Evolutionary conservation across 2,888 invertebrate genomes (phyloP), one percentile per base, ranked within the genome.

Genomic region (Macrophya alboannulata): DNA sequence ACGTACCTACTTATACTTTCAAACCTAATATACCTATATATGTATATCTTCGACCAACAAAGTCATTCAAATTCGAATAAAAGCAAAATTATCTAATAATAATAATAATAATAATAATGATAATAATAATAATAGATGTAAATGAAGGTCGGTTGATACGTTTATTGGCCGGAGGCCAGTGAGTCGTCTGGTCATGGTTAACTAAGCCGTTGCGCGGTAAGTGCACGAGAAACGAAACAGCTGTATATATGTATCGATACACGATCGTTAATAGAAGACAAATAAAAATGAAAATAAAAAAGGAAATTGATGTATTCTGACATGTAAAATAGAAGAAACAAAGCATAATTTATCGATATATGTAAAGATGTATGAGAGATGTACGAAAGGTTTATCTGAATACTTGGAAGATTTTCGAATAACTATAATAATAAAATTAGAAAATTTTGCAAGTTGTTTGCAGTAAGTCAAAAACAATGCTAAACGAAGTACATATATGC

Each of bases 101-200:
- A 55, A 55, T 55, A 77, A 17, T 31, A n/a, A 77, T 81, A 81
- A 59, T 81, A 9, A 62, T 21, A 59, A 81, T 59, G 8, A 45
- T 45, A 83, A 17, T 68, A 65, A 68, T 59, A 65, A 79, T 62
- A 68, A 51, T 85, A 82, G 43, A 68, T 55, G 51, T n/a, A 71
- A 85, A 84, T 17, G 85, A 84, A 85, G 85, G 85, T 84, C 85
- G 37, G 43, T 45, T 59, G 59, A 48, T 74, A 84, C 86, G 86
- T 87, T 87, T 87, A 87, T 88, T 89, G 89, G 89, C 88, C 85
- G 83, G 31, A 68, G 81, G 88, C 88, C 89, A 89, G 84, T 83
- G 37, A 40, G 62, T 81, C 81, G 62, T 62, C 40, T 83, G 81
- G 25, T 83, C 68, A 83, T 83, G 68, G 43, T 45, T 48, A 45